Conservation (phyloP, 2,888 invertebrate species). For the Octonoba sinensis region DNA sequence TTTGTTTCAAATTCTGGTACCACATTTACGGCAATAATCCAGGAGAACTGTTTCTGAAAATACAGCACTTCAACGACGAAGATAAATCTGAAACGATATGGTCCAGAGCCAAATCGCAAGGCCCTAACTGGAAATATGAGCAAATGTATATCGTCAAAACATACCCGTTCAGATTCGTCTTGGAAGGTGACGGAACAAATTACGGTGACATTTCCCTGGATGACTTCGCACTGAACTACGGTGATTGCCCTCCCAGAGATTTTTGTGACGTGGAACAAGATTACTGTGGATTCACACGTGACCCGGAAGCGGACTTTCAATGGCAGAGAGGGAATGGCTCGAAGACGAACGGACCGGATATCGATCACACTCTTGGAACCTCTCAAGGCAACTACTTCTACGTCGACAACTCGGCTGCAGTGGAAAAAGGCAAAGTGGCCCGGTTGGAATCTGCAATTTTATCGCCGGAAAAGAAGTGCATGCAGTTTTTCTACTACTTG, state of each 20-base stretch:
- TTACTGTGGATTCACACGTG: slow-evolving; percentile 55
- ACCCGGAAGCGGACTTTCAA: slow-evolving; percentile 49
- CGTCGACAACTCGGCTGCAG: slow-evolving; percentile 16
- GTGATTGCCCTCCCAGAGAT: slow-evolving; percentile 50
- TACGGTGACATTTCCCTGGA: slow-evolving; percentile 60
- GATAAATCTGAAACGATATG: slow-evolving; percentile 41
- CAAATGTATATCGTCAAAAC: slow-evolving; percentile 42
- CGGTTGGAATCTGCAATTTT: slow-evolving; percentile 39
- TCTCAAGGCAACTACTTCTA: slow-evolving; percentile 53
- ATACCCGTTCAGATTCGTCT: slow-evolving; percentile 37
- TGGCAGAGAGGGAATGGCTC: slow-evolving; percentile 52
- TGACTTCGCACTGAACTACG: slow-evolving; percentile 44
- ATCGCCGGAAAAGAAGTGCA: slow-evolving; percentile 58
- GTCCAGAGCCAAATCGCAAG: slow-evolving; percentile 47
- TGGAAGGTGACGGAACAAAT: slow-evolving; percentile 47
- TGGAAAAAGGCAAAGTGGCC: slow-evolving; percentile 28
- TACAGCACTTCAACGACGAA: slow-evolving; percentile 40
- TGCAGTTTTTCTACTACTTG: slow-evolving; percentile 65
- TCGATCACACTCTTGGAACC: slow-evolving; percentile 62
- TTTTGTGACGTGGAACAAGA: slow-evolving; percentile 64
- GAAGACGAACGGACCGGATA: slow-evolving; percentile 45
- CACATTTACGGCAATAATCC: slow-evolving; percentile 62
- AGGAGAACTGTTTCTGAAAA: slow-evolving; percentile 30
- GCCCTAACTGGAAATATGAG: slow-evolving; percentile 62
- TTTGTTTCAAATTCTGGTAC: slow-evolving; percentile 66